Percentiles rank a stretch among this genome's conserved stretches.
Conservation (phyloP, 2,113 vertebrate species). For the Microtus richardsoni region DNA sequence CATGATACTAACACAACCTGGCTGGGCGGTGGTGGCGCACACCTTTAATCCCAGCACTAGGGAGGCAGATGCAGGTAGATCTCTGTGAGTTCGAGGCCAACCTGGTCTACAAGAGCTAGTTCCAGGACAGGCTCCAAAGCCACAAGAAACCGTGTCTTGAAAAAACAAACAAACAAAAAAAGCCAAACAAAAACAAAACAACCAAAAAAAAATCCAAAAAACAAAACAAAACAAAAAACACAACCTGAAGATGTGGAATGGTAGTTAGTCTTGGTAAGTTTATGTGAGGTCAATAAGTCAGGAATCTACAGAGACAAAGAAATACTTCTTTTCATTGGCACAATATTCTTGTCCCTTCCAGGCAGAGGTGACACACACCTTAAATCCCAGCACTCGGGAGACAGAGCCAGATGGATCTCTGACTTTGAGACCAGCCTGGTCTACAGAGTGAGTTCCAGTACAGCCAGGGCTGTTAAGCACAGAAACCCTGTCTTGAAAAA, state of each 20-base stretch:
- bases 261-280: conserved; percentile 25
- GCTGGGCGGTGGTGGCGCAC: no score
- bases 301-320: not conserved
- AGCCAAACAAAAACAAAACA: no score
- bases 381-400: not conserved
- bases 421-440: not conserved
- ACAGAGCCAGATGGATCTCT: not conserved
- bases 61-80: no score
- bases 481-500: not conserved
- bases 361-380: not conserved
- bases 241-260: not conserved
- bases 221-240: not conserved
- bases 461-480: not conserved
- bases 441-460: not conserved
- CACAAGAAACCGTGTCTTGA: no score
- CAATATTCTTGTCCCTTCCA: not conserved
- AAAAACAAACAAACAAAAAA: no score
- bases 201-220: no score
- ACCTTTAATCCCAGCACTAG: no score
- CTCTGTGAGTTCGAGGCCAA: no score
- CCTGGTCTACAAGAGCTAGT: no score
- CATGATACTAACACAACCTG: not conserved
- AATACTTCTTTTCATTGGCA: conserved; percentile 46
- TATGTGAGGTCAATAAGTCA: not conserved
- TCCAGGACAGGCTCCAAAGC: no score